Conservation (phyloP, 2,797 vertebrate genomes). For the Sebastes umbrosus region DNA sequence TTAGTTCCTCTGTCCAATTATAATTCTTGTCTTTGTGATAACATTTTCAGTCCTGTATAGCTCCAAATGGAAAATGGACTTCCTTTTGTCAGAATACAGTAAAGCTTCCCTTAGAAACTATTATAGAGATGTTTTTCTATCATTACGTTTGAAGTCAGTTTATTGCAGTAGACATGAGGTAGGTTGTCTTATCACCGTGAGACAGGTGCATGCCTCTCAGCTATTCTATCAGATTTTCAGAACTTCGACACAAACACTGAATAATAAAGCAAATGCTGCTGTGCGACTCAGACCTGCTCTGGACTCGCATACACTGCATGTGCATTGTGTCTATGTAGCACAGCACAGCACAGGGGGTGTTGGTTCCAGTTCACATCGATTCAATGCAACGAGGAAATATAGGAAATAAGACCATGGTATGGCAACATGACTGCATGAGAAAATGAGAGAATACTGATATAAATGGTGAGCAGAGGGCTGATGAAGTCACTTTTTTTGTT, state of each 20-base stretch:
- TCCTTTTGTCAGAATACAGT: neutral
- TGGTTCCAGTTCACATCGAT: neutral
- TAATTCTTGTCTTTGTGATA: neutral
- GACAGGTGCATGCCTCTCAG: neutral
- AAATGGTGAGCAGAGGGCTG: neutral
- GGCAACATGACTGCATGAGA: neutral
- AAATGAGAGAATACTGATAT: neutral
- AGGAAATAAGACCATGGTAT: neutral
- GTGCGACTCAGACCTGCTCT: constrained; percentile 1
- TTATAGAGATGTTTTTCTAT: neutral
- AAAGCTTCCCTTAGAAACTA: neutral
- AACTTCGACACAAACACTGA: neutral
- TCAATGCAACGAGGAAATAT: neutral
- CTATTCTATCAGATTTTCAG: neutral
- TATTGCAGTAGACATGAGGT: neutral
- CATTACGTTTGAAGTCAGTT: neutral
- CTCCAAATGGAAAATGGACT: neutral
- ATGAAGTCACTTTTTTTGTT: neutral
- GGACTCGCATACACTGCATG: neutral
- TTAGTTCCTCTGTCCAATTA: neutral
- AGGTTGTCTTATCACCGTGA: neutral
- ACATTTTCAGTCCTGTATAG: neutral
- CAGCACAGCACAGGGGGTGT: neutral
- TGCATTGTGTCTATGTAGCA: neutral
- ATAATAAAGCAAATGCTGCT: constrained; percentile 13